Percentiles rank a stretch among this genome's conserved stretches.
These are phyloP conservation scores for Monochamus saltuarius DNA, from an alignment of 1,140 invertebrate species.

Conservation along the genomic window DNA sequence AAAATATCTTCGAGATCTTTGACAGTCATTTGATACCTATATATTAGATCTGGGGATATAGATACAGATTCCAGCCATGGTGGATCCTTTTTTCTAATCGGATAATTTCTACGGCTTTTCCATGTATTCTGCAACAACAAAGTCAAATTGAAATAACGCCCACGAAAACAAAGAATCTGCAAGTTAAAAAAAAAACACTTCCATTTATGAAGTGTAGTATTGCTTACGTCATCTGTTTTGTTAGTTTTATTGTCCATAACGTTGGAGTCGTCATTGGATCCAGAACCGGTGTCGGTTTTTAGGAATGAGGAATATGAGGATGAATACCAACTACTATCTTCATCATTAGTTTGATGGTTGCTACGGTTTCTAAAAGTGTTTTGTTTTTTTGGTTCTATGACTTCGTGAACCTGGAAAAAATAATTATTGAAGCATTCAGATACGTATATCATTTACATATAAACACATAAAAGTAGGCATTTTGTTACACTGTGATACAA, in stretches of 20 bases:
- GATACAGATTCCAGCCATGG: conserved; percentile 66
- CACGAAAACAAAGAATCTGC: conserved; percentile 2
- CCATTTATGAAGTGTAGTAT: neutral
- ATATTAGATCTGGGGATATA: conserved; percentile 66
- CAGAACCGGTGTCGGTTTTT: conserved; percentile 54
- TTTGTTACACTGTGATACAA: too few relatives aligned
- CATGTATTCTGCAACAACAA: conserved; percentile 35
- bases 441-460: too few relatives aligned
- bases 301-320: conserved; percentile 59
- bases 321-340: conserved; percentile 57
- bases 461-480: too few relatives aligned
- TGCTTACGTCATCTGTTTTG: conserved; percentile 41
- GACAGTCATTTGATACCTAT: conserved; percentile 65
- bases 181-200: neutral
- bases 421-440: neutral
- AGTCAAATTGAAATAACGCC: too few relatives aligned
- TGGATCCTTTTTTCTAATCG: conserved; percentile 56
- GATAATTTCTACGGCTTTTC: conserved; percentile 36
- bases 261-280: conserved; percentile 48
- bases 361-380: conserved; percentile 12
- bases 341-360: conserved; percentile 34
- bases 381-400: neutral
- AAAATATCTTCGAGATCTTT: conserved; percentile 66
- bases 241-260: conserved; percentile 38
- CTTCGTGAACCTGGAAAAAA: conserved; percentile 27